Evolutionary conservation across 1,140 invertebrate genomes (phyloP).

Genomic region (Harpegnathos saltator): DNA sequence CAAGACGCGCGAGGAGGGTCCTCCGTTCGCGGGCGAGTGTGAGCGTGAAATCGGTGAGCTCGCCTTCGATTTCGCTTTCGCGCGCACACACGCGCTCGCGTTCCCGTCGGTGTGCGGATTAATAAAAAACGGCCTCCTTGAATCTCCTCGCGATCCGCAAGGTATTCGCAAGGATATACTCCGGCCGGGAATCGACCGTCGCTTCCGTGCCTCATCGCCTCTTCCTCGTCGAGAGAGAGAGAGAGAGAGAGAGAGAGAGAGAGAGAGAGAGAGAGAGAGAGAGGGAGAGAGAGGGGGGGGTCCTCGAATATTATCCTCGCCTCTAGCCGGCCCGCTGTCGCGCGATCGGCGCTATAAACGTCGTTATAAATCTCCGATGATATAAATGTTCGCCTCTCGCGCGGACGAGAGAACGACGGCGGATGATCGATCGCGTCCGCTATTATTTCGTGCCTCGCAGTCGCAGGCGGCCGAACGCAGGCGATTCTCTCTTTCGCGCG

Average conservation of each 20-base stretch:
- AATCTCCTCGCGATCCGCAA: constrained; percentile 22
- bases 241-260: constrained; percentile 9
- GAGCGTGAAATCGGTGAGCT: constrained; percentile 33
- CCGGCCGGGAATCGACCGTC: not conserved
- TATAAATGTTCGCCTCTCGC: constrained; percentile 16
- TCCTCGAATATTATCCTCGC: not conserved
- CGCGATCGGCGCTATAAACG: not conserved
- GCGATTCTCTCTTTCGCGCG: constrained; percentile 28
- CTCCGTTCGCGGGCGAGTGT: constrained; percentile 2
- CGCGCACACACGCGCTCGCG: constrained; percentile 20
- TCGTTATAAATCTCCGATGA: constrained; percentile 6
- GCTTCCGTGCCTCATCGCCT: not conserved
- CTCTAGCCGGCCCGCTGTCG: no score
- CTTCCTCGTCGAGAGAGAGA: constrained; percentile 8
- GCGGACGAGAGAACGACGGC: constrained; percentile 33
- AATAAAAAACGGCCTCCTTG: constrained; percentile 33
- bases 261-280: constrained; percentile 9
- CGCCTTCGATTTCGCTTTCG: constrained; percentile 42
- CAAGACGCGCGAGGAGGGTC: constrained; percentile 39
- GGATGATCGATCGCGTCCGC: constrained; percentile 35
- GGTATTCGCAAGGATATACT: not conserved
- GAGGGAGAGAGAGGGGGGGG: constrained; percentile 1
- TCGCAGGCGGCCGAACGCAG: constrained; percentile 6
- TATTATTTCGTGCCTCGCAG: constrained; percentile 24
- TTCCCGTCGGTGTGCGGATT: constrained; percentile 29